Base-by-base conservation (phyloP, 2,113 vertebrate species). In the Rutilus rutilus region DNA sequence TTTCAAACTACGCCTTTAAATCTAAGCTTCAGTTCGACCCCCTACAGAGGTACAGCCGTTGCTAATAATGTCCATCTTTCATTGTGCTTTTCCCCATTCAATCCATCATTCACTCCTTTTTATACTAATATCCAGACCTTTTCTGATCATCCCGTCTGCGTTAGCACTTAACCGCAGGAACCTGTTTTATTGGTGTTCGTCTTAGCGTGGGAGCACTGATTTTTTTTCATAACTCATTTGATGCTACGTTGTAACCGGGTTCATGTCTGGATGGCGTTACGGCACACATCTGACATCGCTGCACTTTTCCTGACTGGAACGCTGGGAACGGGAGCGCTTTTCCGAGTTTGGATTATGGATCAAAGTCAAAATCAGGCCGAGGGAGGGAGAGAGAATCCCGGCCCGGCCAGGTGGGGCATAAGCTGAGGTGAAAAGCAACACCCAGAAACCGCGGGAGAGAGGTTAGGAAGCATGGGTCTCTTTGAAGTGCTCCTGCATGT, bases 331-430 rank as follows among this genome's bases (percentile, higher is more conserved):
- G 75, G 77, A 86, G 81, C 78, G 74, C 23, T 11, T 78, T 84
- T 82, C 36, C 47, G 77, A 85, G 52, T 82, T 65, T 33, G 94
- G 93, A 94, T 94, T 93, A 94, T 86, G 57, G 90, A 94, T 95
- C 94, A 95, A 95, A 90, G 90, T 74, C 11, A 74, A 83, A 85
- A 87, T 81, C 77, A 86, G 33, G 45, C 74, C 17, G 60, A 85
- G 82, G 83, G 87, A 77, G 88, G 86, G 90, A 87, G 88, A 92
- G 93, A 92, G 93, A 91, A 89, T 85, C 88, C 86, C 79, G 15
- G 74, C 30, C 57, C 85, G 87, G 86, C 93, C 95, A 95, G 94
- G 93, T 95, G 95, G 90, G 83, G 92, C 1, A 84, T 84, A 84
- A 82, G 33, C 75, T 25, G 52, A 69, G 82, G 78, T 89, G 89